These are phyloP conservation scores for Drosophila setosimentum DNA, from an alignment of 2,888 invertebrate genomes.

Conservation along the genomic window DNA sequence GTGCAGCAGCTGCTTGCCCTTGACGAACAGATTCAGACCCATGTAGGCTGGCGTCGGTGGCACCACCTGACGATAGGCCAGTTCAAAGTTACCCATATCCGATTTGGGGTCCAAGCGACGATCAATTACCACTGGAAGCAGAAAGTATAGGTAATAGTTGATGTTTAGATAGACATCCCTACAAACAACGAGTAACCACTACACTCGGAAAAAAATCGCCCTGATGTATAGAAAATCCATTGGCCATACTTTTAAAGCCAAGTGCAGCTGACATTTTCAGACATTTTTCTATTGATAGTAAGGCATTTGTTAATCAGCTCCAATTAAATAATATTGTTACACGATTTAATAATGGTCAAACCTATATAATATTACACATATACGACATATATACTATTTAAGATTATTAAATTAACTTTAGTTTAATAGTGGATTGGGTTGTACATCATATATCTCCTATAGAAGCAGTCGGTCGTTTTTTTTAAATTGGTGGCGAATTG, in stretches of 20 bases:
- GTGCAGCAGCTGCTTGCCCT: conserved; percentile 83
- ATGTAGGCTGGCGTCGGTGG: conserved; percentile 93
- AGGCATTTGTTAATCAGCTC: too few relatives aligned
- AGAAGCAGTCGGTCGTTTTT: too few relatives aligned
- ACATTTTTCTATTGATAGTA: too few relatives aligned
- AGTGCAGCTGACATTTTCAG: neutral
- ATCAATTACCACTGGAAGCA: conserved; percentile 91
- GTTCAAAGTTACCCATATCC: conserved; percentile 92
- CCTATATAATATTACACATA: too few relatives aligned
- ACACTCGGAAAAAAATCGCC: neutral
- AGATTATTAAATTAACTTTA: too few relatives aligned
- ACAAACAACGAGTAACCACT: neutral
- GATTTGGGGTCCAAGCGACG: conserved; percentile 89
- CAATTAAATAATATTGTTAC: neutral
- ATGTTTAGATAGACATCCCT: neutral
- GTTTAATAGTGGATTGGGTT: too few relatives aligned
- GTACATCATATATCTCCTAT: too few relatives aligned
- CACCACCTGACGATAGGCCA: conserved; percentile 91
- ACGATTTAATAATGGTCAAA: neutral
- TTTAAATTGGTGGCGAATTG: neutral
- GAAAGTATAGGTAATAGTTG: neutral
- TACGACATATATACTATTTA: too few relatives aligned
- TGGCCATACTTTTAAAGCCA: neutral
- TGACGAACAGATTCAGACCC: conserved; percentile 86
- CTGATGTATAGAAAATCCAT: neutral